Percentiles rank a stretch among this genome's conserved stretches.
These are phyloP conservation scores for Peromyscus nudipes DNA, from an alignment of 2,797 vertebrate species.

Conservation along the genomic window DNA sequence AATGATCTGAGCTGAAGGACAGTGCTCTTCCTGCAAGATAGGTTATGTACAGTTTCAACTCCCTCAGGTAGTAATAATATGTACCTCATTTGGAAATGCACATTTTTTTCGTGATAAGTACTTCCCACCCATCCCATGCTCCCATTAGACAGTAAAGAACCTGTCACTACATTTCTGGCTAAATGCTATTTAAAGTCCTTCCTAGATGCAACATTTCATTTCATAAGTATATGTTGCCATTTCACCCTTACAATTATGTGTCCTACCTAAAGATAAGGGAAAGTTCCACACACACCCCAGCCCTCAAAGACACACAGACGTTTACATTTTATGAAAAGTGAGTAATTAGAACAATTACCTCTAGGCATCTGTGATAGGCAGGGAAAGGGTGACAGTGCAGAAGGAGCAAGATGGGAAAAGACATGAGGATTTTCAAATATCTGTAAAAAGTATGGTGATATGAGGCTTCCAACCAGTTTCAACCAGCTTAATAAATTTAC, in stretches of 20 bases:
- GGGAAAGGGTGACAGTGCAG: background rate
- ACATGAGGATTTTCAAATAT: background rate
- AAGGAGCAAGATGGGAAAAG: background rate
- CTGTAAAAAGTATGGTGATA: background rate
- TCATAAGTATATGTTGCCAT: background rate
- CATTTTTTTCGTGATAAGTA: background rate
- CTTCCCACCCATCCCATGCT: background rate
- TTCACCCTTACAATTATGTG: background rate
- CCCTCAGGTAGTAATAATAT: background rate
- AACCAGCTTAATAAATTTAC: background rate
- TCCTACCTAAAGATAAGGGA: background rate
- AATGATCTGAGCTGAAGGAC: background rate
- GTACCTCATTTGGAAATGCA: background rate
- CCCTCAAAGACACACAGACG: background rate
- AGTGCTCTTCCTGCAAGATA: background rate
- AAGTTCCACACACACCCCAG: background rate
- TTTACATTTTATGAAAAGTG: background rate
- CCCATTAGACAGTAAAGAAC: background rate
- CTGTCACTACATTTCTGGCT: background rate
- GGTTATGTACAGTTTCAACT: background rate
- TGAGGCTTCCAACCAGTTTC: background rate
- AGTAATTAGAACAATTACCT: conserved; percentile 2
- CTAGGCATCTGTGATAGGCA: background rate
- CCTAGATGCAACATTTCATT: background rate
- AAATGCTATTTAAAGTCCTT: background rate